phyloP scores from a whole-genome alignment of 2,113 vertebrate genomes.

The Danionella cerebrum region DNA sequence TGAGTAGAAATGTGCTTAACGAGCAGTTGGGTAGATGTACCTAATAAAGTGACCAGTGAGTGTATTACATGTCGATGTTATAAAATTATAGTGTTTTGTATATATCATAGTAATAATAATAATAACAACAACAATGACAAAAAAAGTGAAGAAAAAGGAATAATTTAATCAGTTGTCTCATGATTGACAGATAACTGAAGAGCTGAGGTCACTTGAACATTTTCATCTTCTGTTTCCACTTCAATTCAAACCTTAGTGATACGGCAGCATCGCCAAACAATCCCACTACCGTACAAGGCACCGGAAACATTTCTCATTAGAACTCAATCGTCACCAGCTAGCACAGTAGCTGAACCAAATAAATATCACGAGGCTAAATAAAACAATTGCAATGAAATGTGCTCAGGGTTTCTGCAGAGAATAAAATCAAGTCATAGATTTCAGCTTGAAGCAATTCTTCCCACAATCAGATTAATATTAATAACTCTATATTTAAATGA shows the following conservation, averaged over 20 bases:
- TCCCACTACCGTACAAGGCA: constrained; percentile 11
- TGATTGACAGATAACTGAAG: neutral
- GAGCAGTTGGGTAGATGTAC: too few species aligned
- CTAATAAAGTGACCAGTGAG: too few species aligned
- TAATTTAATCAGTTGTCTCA: neutral
- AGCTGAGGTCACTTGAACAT: neutral
- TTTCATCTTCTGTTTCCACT: neutral
- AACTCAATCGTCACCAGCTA: neutral
- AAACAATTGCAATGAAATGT: neutral
- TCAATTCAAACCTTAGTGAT: neutral
- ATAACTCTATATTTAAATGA: too few species aligned
- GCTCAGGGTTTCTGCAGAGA: too few species aligned
- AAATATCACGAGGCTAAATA: neutral
- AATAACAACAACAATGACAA: neutral
- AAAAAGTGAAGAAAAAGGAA: neutral
- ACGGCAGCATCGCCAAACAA: neutral
- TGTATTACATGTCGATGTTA: too few species aligned
- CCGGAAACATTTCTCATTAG: neutral
- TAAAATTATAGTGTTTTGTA: too few species aligned
- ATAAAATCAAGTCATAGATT: too few species aligned
- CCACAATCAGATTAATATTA: too few species aligned
- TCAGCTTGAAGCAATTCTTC: too few species aligned
- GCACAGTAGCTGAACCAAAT: neutral
- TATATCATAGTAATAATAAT: too few species aligned
- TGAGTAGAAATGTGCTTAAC: too few species aligned